Conservation (phyloP, 2,888 invertebrate genomes). For the Pterobdella sp. region DNA sequence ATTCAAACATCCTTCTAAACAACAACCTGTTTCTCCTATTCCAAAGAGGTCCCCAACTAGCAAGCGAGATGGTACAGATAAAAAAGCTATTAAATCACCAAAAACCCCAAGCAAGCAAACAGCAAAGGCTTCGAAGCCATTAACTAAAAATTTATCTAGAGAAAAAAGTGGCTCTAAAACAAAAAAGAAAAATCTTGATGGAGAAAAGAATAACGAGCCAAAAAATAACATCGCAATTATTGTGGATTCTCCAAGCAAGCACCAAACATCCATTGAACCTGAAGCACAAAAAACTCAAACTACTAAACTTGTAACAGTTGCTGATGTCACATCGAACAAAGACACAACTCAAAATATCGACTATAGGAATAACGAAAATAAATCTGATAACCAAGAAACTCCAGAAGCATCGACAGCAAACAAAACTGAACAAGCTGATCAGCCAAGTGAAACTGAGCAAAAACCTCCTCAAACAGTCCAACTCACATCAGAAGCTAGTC, state of each 20-base stretch:
- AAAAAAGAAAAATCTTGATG: background rate
- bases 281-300: background rate
- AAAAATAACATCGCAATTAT: background rate
- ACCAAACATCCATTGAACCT: background rate
- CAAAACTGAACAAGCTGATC: background rate
- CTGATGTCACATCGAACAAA: background rate
- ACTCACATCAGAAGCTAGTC: conserved; percentile 1
- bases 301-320: background rate
- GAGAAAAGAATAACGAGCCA: background rate
- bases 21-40: background rate
- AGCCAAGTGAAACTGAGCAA: conserved; percentile 9
- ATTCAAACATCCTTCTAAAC: conserved; percentile 19
- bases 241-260: conserved; percentile 2
- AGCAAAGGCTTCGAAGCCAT: too few species aligned
- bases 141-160: too few species aligned
- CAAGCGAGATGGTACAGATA: background rate
- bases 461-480: background rate
- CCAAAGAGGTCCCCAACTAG: background rate
- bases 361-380: background rate
- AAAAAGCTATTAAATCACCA: background rate
- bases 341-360: background rate
- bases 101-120: too few species aligned
- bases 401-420: background rate
- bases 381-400: background rate
- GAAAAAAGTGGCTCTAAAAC: background rate